These are phyloP conservation scores for Cataglyphis altisquamis DNA, from an alignment of 2,888 invertebrate species.

Conservation along the genomic window DNA sequence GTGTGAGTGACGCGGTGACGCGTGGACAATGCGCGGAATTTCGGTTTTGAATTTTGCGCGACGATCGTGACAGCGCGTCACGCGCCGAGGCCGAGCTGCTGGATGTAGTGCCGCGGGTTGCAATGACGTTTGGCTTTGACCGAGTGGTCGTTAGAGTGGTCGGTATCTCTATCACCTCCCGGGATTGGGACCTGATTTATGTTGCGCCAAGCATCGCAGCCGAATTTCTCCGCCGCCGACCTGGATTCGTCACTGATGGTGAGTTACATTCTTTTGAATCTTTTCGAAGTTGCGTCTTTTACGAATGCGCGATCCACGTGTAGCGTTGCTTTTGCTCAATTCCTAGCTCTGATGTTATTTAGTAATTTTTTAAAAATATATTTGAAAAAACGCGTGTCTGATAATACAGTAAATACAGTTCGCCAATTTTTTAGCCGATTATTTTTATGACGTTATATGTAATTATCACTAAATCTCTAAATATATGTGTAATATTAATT, in stretches of 20 bases:
- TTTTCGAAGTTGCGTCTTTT: constrained; percentile 14
- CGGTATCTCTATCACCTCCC: constrained; percentile 72
- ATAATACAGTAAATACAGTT: neutral
- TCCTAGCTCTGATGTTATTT: neutral
- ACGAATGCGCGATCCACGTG: neutral
- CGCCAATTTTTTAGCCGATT: neutral
- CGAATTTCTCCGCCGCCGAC: constrained; percentile 65
- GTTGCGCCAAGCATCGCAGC: constrained; percentile 67
- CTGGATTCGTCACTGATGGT: constrained; percentile 57
- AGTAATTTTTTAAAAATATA: neutral
- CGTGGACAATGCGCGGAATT: constrained; percentile 84
- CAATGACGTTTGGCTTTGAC: constrained; percentile 83
- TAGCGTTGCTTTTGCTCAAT: neutral
- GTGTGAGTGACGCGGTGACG: constrained; percentile 83
- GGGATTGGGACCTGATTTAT: constrained; percentile 75
- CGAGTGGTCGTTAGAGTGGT: constrained; percentile 81
- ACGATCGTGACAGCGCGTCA: constrained; percentile 78
- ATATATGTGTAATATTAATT: neutral
- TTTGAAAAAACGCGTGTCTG: neutral
- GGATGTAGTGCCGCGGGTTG: constrained; percentile 81
- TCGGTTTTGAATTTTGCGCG: constrained; percentile 84
- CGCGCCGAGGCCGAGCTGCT: constrained; percentile 61
- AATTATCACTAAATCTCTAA: neutral
- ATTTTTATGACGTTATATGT: neutral
- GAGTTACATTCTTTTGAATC: constrained; percentile 59